Evolutionary conservation across 2,888 invertebrate genomes (phyloP), one percentile per base, ranked within the genome.

Genomic region (Calliopum simillimum): DNA sequence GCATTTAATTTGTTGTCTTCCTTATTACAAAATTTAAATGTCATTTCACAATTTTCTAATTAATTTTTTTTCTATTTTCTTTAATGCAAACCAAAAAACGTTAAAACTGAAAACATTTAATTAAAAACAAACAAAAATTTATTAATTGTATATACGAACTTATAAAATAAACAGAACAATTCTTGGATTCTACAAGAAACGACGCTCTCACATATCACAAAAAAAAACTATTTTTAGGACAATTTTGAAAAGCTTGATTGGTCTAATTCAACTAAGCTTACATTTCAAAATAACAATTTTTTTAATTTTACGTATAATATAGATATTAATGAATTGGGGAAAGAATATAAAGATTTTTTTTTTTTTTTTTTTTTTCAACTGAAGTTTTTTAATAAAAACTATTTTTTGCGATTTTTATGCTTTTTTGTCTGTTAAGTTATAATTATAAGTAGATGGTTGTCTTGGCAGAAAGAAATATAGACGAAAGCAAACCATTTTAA

Each of bases 161-260:
- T 61, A 61, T 14, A 61, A 61, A 44, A 61, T 61, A 61, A 46
- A 61, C 44, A 61, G 21, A 14, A 43, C 21, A 8, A 33, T 58
- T 58, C 25, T 23, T 16, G 46, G 21, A 46, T n/a, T 14, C 47
- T 25, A 61, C 47, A 21, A 61, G 44, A 33, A 8, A 33, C 33
- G 33, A 33, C 33, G 25, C 46, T 21, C 46, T 44, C 46, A 61
- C 61, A 46, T 61, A 61, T 61, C 61, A 61, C 61, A 61, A 46
- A 46, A 19, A 56, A 21, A 51, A 51, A 19, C 16, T 56, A 55
- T 21, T 56, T 56, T 8, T 21, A 23, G 19, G 19, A 56, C 55
- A 55, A 55, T 55, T 53, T 53, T n/a, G 33, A 33, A 33, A 33
- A 3, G 33, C 6, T 33, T 33, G 33, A 33, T 33, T 33, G 33